Evolutionary conservation across 1,140 invertebrate genomes (phyloP).

Genomic region (Eupristina koningsbergeri): DNA sequence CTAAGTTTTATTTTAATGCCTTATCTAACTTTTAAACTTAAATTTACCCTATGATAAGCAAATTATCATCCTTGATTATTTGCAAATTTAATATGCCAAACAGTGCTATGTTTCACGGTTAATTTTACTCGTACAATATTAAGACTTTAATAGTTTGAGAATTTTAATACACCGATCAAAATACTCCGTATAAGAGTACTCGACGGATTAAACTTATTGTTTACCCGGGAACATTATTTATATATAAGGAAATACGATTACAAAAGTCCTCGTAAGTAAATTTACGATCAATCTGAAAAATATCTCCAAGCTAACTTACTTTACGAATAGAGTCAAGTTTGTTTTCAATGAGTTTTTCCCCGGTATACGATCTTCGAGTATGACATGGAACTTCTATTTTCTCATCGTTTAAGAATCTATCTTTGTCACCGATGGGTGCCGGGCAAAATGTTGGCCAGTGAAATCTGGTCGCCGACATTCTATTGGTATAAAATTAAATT

Average conservation of each 20-base stretch:
- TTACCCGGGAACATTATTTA: too few relatives aligned
- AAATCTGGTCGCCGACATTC: not conserved
- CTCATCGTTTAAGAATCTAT: not conserved
- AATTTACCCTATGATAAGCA: not conserved
- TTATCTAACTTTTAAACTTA: not conserved
- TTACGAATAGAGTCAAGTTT: not conserved
- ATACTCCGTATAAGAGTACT: not conserved
- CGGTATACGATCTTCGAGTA: not conserved
- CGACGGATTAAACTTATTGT: too few relatives aligned
- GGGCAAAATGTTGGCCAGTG: not conserved
- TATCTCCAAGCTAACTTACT: not conserved
- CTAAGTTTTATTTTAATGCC: not conserved
- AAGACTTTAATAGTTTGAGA: not conserved
- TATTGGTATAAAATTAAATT: conserved; percentile 4
- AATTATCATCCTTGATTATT: not conserved
- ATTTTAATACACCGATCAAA: not conserved
- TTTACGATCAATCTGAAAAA: not conserved
- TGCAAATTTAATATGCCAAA: not conserved
- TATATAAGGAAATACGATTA: not conserved
- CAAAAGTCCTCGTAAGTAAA: not conserved
- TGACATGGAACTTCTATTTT: not conserved
- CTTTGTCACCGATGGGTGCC: not conserved
- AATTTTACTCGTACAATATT: too few relatives aligned
- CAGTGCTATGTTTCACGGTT: too few relatives aligned
- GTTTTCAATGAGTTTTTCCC: not conserved